Evolutionary conservation across 2,888 invertebrate genomes (phyloP).

Genomic region (Sarcophaga caerulescens): DNA sequence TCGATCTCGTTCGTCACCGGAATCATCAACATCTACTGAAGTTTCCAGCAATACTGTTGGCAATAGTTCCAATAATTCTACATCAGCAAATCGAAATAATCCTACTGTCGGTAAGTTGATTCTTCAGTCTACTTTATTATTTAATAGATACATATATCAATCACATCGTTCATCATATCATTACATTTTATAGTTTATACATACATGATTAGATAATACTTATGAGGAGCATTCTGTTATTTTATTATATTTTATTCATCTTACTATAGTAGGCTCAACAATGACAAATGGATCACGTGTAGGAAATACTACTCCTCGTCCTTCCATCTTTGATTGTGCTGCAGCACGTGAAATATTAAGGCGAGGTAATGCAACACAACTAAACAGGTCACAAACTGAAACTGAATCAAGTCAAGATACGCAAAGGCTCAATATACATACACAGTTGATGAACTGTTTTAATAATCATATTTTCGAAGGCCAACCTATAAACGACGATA

Average conservation of each 20-base stretch:
- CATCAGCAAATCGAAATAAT: background rate
- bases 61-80: background rate
- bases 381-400: background rate
- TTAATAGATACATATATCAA: background rate
- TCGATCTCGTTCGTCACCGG: background rate
- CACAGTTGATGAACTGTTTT: constrained; percentile 76
- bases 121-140: background rate
- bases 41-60: background rate
- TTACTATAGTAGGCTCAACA: constrained; percentile 59
- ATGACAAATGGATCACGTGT: constrained; percentile 52
- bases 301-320: constrained; percentile 16
- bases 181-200: too few species aligned
- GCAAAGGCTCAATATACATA: constrained; percentile 72
- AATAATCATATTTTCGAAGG: constrained; percentile 76
- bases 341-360: background rate
- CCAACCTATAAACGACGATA: constrained; percentile 75
- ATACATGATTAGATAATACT: too few species aligned
- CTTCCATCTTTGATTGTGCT: background rate
- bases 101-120: background rate
- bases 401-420: constrained; percentile 29
- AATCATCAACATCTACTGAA: background rate
- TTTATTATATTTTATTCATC: too few species aligned
- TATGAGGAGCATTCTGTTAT: too few species aligned
- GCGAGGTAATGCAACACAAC: background rate
- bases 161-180: too few species aligned